These are phyloP conservation scores for Deladenus siricidicola DNA, from an alignment of 2,888 invertebrate species.

Conservation along the genomic window DNA sequence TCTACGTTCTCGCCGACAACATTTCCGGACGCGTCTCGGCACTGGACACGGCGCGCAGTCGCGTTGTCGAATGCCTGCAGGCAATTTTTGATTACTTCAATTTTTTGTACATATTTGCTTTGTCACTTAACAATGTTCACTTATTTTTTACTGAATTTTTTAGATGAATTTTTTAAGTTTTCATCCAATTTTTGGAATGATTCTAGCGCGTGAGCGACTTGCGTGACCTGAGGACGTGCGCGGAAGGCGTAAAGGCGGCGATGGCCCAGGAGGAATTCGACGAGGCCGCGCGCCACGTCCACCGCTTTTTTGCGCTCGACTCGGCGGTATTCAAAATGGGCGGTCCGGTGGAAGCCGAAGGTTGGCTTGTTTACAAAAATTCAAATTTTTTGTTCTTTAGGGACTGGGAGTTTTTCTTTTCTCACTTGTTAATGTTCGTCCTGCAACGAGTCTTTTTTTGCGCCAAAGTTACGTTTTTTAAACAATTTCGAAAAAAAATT, in stretches of 20 bases:
- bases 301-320: slow-evolving; percentile 60
- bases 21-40: slow-evolving; percentile 73
- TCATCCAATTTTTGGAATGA: slow-evolving; percentile 57
- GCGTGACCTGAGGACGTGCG: slow-evolving; percentile 61
- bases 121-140: background rate
- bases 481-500: too few species aligned
- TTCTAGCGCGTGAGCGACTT: slow-evolving; percentile 66
- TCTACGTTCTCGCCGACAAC: slow-evolving; percentile 43
- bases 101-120: background rate
- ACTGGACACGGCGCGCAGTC: slow-evolving; percentile 76
- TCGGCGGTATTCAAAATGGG: slow-evolving; percentile 49
- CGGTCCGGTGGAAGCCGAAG: slow-evolving; percentile 26
- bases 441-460: too few species aligned
- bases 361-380: too few species aligned
- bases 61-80: slow-evolving; percentile 82
- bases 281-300: slow-evolving; percentile 86
- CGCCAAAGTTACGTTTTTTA: too few species aligned
- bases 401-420: too few species aligned
- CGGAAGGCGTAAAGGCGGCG: slow-evolving; percentile 90
- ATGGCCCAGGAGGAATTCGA: slow-evolving; percentile 91
- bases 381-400: too few species aligned
- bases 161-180: background rate
- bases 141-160: background rate
- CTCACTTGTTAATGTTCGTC: too few species aligned
- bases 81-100: slow-evolving; percentile 65